Conservation (phyloP, 2,888 invertebrate genomes). For the Drosophila lacicola region DNA sequence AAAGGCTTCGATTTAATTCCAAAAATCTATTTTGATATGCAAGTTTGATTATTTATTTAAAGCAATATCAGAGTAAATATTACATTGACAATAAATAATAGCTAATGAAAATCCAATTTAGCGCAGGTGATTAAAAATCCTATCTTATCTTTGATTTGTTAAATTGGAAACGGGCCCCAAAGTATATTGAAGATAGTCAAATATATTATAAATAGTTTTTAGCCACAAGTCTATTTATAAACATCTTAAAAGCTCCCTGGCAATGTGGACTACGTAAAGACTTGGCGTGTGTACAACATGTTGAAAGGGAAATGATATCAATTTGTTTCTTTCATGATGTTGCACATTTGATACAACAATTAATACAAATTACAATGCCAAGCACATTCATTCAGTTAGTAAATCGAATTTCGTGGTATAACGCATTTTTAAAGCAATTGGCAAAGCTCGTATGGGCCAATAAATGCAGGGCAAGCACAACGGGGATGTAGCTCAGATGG, state of each 20-base stretch:
- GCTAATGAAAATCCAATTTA: neutral
- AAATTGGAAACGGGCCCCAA: neutral
- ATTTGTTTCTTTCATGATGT: constrained; percentile 26
- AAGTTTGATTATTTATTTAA: too few relatives aligned
- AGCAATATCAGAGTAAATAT: too few relatives aligned
- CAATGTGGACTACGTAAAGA: constrained; percentile 2
- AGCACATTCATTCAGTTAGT: constrained; percentile 19
- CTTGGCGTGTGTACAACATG: neutral
- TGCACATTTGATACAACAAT: constrained; percentile 34
- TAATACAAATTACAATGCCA: constrained; percentile 38
- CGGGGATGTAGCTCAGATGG: constrained; percentile 86
- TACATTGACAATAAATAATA: neutral
- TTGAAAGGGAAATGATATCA: constrained; percentile 5
- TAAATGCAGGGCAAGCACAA: constrained; percentile 13
- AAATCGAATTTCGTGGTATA: neutral
- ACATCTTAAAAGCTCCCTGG: too few relatives aligned
- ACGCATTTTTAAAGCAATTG: constrained; percentile 8
- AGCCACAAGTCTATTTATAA: constrained; percentile 56
- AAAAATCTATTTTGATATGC: too few relatives aligned
- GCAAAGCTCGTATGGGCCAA: constrained; percentile 21
- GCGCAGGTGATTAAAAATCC: neutral
- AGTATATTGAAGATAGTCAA: neutral
- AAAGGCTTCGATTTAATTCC: too few relatives aligned
- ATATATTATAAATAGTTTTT: constrained; percentile 39
- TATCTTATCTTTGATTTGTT: constrained; percentile 30